These are phyloP conservation scores for Porites rus DNA, from an alignment of 92 coral and sea anemone genomes.

Conservation along the genomic window DNA sequence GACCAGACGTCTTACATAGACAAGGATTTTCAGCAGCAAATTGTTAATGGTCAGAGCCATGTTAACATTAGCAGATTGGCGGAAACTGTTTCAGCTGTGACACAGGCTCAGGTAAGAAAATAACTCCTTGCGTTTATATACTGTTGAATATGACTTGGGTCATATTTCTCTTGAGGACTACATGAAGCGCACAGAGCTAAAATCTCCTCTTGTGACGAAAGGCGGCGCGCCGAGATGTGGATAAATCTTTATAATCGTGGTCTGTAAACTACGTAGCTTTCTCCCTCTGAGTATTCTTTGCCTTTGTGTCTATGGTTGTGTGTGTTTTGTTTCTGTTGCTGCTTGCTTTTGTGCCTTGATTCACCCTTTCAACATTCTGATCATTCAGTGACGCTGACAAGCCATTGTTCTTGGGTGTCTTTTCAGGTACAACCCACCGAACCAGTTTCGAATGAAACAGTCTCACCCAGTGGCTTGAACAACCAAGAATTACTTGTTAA, in stretches of 20 bases:
- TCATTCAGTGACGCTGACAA: not conserved
- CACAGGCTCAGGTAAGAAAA: constrained; percentile 53
- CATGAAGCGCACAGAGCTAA: too few relatives aligned
- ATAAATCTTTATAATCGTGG: too few relatives aligned
- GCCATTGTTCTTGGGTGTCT: not conserved
- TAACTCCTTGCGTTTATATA: not conserved
- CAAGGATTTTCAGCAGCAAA: constrained; percentile 73
- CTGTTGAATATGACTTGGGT: not conserved
- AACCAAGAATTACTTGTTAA: constrained; percentile 76
- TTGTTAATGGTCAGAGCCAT: constrained; percentile 90
- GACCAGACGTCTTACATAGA: constrained; percentile 90
- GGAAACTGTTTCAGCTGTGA: constrained; percentile 83
- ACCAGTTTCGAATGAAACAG: constrained; percentile 11
- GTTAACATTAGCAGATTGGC: constrained; percentile 80
- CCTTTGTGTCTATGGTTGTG: too few relatives aligned
- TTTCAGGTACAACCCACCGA: constrained; percentile 4
- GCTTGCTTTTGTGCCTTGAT: too few relatives aligned
- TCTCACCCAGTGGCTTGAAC: constrained; percentile 49
- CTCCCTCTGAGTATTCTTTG: too few relatives aligned
- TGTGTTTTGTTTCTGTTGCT: too few relatives aligned
- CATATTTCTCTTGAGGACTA: too few relatives aligned
- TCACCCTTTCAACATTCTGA: too few relatives aligned
- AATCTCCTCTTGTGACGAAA: too few relatives aligned
- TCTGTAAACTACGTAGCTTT: too few relatives aligned
- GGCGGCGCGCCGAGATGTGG: too few relatives aligned